Evolutionary conservation across 2,113 vertebrate species (phyloP), one percentile per base, ranked within the genome.

Genomic region (Numenius arquata): DNA sequence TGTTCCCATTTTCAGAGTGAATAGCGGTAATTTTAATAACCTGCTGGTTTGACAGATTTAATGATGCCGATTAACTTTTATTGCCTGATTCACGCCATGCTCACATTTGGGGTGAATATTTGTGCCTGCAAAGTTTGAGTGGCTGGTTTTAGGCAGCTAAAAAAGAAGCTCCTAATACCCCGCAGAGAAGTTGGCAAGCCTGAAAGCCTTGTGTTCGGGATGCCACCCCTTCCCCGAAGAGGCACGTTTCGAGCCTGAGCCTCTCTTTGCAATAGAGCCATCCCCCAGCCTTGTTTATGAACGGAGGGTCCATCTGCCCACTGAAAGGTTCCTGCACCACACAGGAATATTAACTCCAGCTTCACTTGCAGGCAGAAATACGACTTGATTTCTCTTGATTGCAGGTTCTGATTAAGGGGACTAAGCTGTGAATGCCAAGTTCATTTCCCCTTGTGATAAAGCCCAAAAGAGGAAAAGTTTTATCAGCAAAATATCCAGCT

Each of bases 21-120:
- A 97, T 90, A 81, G 93, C 50, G 75, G 77, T 43, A 36, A 96
- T 96, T 96, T 97, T 97, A 98, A 98, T 98, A 97, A 97, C 85
- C 94, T 63, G 85, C 95, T 79, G 93, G 74, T 95, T 38, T 50
- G 83, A 88, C 94, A 83, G 93, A 87, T 96, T 97, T 96, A 97
- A 88, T 65, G 89, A 96, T 34, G 38, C 82, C 5, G 79, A 96
- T 97, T 96, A 93, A 96, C 94, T 98, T 95, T 62, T 63, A 25
- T 30, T 94, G 94, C 95, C 93, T 17, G 86, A 88, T 92, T 90
- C 85, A 19, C 26, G 55, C 94, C 93, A 47, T 2, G 80, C 61
- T 43, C 36, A 22, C 22, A 19, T 95, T 89, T 77, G 83, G 71
- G 67, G 63, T 61, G 75, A 52, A 91, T 67, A 45, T 91, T 77